Conservation (phyloP, 2,888 invertebrate species). For the Tortricodes alternella region DNA sequence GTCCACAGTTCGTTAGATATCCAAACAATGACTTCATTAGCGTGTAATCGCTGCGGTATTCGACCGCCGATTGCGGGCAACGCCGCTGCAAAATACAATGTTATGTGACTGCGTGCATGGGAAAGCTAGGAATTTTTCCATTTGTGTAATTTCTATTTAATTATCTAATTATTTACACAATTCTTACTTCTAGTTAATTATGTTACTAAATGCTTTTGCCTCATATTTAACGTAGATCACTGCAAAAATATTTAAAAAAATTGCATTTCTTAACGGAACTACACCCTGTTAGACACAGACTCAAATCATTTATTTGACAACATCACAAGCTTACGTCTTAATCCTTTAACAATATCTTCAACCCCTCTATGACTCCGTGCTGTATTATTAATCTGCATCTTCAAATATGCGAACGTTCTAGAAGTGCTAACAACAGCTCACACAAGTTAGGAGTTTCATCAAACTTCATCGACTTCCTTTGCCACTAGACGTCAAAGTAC, state of each 20-base stretch:
- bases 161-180: background rate
- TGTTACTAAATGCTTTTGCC: too few species aligned
- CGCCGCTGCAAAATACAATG: conserved; percentile 30
- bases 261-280: too few species aligned
- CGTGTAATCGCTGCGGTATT: conserved; percentile 70
- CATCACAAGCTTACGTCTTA: too few species aligned
- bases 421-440: conserved; percentile 8
- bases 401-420: background rate
- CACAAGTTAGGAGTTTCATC: conserved; percentile 22
- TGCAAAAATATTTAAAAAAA: too few species aligned
- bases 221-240: too few species aligned
- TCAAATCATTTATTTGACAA: too few species aligned
- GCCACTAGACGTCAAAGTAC: background rate
- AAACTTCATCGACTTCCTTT: conserved; percentile 13
- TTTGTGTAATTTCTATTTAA: conserved; percentile 18
- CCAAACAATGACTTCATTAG: conserved; percentile 80
- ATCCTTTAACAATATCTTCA: too few species aligned
- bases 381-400: too few species aligned
- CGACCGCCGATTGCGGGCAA: conserved; percentile 44
- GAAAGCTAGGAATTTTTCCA: conserved; percentile 11
- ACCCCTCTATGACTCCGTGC: too few species aligned
- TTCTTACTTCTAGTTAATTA: too few species aligned
- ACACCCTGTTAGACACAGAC: too few species aligned
- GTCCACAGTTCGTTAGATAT: conserved; percentile 73
- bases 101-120: conserved; percentile 14